Percentiles rank a stretch among this genome's conserved stretches.
Conservation (phyloP, 2,888 invertebrate genomes). For the Cheilosia urbana region DNA sequence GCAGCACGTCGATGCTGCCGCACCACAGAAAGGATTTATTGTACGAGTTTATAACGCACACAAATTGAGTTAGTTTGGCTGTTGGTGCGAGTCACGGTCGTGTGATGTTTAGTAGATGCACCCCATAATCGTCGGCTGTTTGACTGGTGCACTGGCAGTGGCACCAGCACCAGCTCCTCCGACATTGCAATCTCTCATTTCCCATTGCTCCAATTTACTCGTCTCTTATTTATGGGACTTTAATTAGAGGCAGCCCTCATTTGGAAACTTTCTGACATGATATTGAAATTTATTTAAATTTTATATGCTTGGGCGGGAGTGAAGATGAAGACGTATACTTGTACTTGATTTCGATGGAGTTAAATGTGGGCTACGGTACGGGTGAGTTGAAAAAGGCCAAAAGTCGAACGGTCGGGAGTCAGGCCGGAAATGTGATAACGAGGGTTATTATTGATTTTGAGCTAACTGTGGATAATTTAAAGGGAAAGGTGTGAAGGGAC, state of each 20-base stretch:
- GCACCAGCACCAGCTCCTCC: neutral
- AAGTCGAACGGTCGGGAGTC: too few species aligned
- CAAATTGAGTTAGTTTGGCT: constrained; percentile 48
- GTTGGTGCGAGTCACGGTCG: constrained; percentile 14
- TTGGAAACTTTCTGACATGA: too few species aligned
- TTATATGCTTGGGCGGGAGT: too few species aligned
- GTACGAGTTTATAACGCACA: constrained; percentile 59
- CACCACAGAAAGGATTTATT: constrained; percentile 64
- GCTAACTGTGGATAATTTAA: too few species aligned
- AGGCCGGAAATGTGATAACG: too few species aligned
- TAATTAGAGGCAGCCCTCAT: constrained; percentile 58
- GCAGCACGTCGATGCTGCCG: neutral
- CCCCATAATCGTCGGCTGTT: constrained; percentile 39
- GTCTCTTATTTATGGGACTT: constrained; percentile 61
- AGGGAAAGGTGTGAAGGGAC: too few species aligned
- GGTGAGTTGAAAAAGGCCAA: too few species aligned
- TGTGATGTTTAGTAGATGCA: constrained; percentile 37
- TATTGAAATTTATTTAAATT: too few species aligned
- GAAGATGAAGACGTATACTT: too few species aligned
- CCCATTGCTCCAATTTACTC: constrained; percentile 52
- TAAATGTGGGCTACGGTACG: too few species aligned
- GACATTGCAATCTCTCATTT: constrained; percentile 40
- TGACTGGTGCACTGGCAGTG: constrained; percentile 24
- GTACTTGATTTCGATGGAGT: too few species aligned
- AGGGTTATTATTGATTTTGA: too few species aligned